Evolutionary conservation across 1,140 invertebrate genomes (phyloP), one percentile per base, ranked within the genome.

Genomic region (Heliothis subflexa): DNA sequence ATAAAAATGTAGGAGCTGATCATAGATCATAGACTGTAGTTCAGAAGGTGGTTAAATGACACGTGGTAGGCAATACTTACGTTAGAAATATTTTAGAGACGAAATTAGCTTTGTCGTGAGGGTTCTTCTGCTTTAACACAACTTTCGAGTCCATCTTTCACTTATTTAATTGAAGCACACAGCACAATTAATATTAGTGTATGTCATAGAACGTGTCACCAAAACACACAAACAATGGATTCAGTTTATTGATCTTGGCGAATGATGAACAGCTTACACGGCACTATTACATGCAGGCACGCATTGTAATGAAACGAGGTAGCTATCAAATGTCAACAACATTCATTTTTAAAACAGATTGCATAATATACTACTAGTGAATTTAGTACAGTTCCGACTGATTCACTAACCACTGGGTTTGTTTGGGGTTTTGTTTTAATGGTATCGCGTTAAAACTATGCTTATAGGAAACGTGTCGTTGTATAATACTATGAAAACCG

Each of bases 91-190:
- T 78, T 87, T 91, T 93, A 7, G 92, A 93, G 18, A 93, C 16
- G 55, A 92, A 50, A 81, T 90, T 93, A 1, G 91, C 88, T 74
- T 88, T 86, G 16, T 92, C 91, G 76, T 94, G 84, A 21, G 91
- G 91, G 87, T 94, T 94, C 75, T 88, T 89, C 52, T 93, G 86
- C 25, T 88, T 94, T n/a, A 94, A 81, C 64, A 87, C 84, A 13
- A 94, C 90, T 88, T 94, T 94, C 78, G 92, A 93, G 64, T 94
- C 92, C 92, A 94, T 94, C 10, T 57, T 86, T 75, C 25, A 71
- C 14, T 61, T 59, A 33, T 13, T 59, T 52, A 0, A 59, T 14
- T 33, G 5, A 70, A 28, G 66, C 33, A 50, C 66, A n/a, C 47
- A 14, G 45, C 33, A 50, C 12, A 70, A n/a, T 70, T 21, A 14